Percentiles rank a stretch among this genome's conserved stretches.
Evolutionary conservation across 2,888 invertebrate species (phyloP).

Genomic region (Elegia similella): DNA sequence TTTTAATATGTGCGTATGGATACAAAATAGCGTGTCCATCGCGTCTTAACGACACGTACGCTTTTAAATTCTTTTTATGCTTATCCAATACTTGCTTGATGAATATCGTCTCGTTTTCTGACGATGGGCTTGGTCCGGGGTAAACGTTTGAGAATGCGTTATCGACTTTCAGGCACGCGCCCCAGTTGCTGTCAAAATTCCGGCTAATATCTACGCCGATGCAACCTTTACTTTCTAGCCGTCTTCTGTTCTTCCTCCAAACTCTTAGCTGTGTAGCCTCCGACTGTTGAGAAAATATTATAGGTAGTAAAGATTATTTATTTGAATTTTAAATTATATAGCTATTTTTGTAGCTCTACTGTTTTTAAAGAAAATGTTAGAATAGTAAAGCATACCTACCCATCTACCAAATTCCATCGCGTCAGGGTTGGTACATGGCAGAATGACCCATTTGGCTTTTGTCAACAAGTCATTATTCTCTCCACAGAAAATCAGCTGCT

Average conservation of each 20-base stretch:
- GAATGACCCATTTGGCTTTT: constrained; percentile 57
- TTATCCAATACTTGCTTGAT: constrained; percentile 79
- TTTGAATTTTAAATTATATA: too few species aligned
- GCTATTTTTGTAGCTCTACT: too few species aligned
- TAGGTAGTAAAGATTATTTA: background rate
- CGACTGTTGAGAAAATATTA: background rate
- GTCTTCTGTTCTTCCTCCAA: constrained; percentile 60
- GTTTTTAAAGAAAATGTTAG: too few species aligned
- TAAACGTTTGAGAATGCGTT: constrained; percentile 59
- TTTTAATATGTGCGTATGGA: constrained; percentile 81
- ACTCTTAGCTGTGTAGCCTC: constrained; percentile 7
- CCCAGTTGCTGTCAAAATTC: constrained; percentile 63
- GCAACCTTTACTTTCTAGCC: constrained; percentile 35
- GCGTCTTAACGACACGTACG: constrained; percentile 87
- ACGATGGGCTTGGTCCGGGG: constrained; percentile 81
- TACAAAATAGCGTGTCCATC: constrained; percentile 85
- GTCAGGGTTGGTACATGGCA: constrained; percentile 66
- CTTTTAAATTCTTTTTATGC: constrained; percentile 70
- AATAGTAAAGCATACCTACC: constrained; percentile 49
- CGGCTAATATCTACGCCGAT: constrained; percentile 62
- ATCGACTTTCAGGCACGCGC: constrained; percentile 36
- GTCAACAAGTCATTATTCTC: constrained; percentile 51
- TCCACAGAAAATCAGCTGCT: constrained; percentile 60
- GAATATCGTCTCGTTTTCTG: constrained; percentile 84
- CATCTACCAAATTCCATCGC: constrained; percentile 57